A percentile compares a stretch with the other conserved stretches of the same genome.
Conservation (phyloP, 2,797 vertebrate species). For the Coranthus polyacanthus region DNA sequence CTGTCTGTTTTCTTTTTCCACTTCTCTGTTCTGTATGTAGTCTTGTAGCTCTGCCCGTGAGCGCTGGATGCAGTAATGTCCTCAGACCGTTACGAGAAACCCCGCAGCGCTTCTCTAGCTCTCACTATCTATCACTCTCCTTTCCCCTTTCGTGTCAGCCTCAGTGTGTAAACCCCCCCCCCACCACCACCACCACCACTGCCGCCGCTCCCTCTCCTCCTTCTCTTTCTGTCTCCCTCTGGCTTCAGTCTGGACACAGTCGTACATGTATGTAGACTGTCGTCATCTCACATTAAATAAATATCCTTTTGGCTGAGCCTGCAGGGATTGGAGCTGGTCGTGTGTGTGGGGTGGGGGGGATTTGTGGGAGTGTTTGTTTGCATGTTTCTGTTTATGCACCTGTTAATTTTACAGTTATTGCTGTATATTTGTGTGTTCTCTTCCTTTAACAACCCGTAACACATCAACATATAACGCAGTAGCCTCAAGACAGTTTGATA, state of each 20-base stretch:
- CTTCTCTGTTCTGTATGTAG: constrained; percentile 14
- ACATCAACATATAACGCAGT: constrained; percentile 23
- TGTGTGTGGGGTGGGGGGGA: constrained; percentile 6
- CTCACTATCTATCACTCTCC: constrained; percentile 50
- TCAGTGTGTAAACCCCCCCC: constrained; percentile 6
- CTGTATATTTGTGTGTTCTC: constrained; percentile 12
- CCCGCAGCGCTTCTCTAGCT: constrained; percentile 37
- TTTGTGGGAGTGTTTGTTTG: neutral
- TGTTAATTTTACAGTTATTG: constrained; percentile 21
- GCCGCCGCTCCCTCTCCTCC: neutral
- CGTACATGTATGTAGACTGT: constrained; percentile 39
- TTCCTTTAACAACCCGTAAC: constrained; percentile 1
- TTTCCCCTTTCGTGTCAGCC: constrained; percentile 19
- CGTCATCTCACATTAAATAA: constrained; percentile 61
- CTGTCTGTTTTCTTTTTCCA: neutral
- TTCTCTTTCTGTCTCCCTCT: constrained; percentile 5
- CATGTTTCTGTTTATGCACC: constrained; percentile 7
- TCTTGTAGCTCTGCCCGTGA: constrained; percentile 37
- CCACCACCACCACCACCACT: neutral
- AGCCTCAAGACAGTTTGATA: constrained; percentile 36
- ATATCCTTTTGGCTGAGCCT: constrained; percentile 45
- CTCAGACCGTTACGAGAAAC: constrained; percentile 47
- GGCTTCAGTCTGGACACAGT: constrained; percentile 43
- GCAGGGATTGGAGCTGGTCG: constrained; percentile 23
- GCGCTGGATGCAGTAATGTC: constrained; percentile 50